Conservation (phyloP, 2,888 invertebrate genomes). For the Spilarctia lutea region DNA sequence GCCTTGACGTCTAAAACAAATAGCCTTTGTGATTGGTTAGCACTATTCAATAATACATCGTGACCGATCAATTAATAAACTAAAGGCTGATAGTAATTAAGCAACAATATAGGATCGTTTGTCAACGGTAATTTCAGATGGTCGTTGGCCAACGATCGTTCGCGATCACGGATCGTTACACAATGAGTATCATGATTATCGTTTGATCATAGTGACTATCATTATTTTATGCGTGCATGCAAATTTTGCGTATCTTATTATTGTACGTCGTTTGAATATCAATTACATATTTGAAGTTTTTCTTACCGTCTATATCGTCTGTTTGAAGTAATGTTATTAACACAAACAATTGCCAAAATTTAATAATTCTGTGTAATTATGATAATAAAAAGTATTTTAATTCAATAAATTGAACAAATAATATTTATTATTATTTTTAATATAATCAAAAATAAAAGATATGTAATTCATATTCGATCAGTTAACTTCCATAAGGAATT, state of each 20-base stretch:
- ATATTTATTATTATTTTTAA: background rate
- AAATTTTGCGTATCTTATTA: constrained; percentile 1
- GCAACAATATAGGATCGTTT: constrained; percentile 30
- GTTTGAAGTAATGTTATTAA: background rate
- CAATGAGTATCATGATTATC: constrained; percentile 35
- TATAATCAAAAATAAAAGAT: background rate
- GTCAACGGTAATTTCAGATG: constrained; percentile 38
- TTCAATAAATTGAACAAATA: no score
- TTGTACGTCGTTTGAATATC: constrained; percentile 1
- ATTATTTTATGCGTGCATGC: background rate
- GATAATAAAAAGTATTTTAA: no score
- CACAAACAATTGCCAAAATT: background rate
- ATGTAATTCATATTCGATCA: background rate
- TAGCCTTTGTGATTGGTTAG: constrained; percentile 15
- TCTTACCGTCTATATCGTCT: background rate
- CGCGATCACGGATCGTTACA: constrained; percentile 20
- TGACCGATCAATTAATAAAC: constrained; percentile 31
- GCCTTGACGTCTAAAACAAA: constrained; percentile 21
- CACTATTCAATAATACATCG: constrained; percentile 31
- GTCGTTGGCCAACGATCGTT: constrained; percentile 17
- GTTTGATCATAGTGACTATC: constrained; percentile 20
- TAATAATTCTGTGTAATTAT: background rate
- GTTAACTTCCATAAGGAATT: no score
- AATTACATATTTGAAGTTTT: background rate
- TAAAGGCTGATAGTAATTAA: constrained; percentile 29